Evolutionary conservation across 2,797 vertebrate species (phyloP).

Genomic region (Benthosema pterotum): DNA sequence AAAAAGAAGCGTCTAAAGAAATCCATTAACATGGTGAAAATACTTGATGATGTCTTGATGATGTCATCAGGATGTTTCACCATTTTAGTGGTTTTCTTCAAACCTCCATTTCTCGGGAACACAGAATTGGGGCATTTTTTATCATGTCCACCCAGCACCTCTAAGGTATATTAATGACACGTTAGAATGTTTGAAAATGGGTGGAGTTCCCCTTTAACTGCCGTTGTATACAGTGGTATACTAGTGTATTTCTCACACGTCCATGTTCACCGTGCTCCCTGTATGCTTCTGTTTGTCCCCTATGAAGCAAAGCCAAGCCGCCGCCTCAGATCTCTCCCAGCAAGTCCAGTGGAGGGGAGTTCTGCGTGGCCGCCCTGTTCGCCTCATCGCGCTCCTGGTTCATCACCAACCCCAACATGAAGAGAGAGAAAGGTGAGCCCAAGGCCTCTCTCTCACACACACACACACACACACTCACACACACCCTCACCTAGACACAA

Average conservation of each 20-base stretch:
- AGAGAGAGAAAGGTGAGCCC: conserved; percentile 94
- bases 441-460: not conserved
- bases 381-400: conserved; percentile 95
- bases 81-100: too few relatives aligned
- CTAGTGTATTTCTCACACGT: too few relatives aligned
- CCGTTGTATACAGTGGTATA: not conserved
- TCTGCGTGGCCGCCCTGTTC: conserved; percentile 92
- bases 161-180: too few relatives aligned
- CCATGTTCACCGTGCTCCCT: not conserved
- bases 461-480: not conserved
- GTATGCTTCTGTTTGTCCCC: conserved; percentile 13
- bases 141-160: too few relatives aligned
- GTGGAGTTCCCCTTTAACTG: not conserved
- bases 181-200: too few relatives aligned
- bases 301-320: conserved; percentile 92
- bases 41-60: too few relatives aligned
- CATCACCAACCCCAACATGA: conserved; percentile 92
- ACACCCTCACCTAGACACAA: not conserved
- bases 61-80: too few relatives aligned
- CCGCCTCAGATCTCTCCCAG: conserved; percentile 97
- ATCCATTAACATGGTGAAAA: too few relatives aligned
- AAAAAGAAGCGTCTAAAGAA: too few relatives aligned
- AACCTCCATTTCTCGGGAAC: too few relatives aligned
- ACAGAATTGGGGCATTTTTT: too few relatives aligned
- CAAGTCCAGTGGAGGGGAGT: conserved; percentile 95